A percentile compares a stretch with the other conserved stretches of the same genome.
These are phyloP conservation scores for Criorhina ranunculi DNA, from an alignment of 2,888 invertebrate species.

Conservation along the genomic window DNA sequence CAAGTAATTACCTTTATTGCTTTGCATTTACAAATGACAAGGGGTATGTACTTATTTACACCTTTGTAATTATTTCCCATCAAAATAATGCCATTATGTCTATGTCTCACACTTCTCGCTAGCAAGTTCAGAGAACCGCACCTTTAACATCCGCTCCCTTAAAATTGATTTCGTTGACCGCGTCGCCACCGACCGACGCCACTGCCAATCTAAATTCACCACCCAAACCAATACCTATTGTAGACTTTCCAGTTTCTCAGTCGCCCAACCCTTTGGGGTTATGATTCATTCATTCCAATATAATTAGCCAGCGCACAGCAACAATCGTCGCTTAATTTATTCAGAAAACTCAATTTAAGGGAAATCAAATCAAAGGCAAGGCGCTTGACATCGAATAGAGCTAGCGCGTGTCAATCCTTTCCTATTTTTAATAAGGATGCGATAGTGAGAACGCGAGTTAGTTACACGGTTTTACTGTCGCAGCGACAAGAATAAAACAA, in stretches of 20 bases:
- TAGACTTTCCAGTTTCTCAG: conserved; percentile 24
- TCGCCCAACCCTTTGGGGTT: conserved; percentile 58
- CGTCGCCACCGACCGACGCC: conserved; percentile 16
- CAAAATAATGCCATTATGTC: neutral
- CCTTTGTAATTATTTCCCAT: conserved; percentile 25
- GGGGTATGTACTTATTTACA: conserved; percentile 31
- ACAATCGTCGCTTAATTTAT: conserved; percentile 62
- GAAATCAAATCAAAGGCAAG: conserved; percentile 74
- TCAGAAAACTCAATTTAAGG: conserved; percentile 46
- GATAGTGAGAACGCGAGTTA: neutral
- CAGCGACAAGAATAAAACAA: conserved; percentile 6
- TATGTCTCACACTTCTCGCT: conserved; percentile 22
- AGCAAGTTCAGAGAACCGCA: conserved; percentile 58
- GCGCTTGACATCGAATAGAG: conserved; percentile 42
- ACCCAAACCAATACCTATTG: conserved; percentile 16
- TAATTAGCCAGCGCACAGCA: conserved; percentile 64
- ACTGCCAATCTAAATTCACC: conserved; percentile 18
- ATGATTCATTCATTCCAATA: conserved; percentile 64
- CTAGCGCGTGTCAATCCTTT: conserved; percentile 52
- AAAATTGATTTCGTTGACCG: conserved; percentile 51
- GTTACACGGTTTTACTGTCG: too few relatives aligned
- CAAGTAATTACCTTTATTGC: neutral
- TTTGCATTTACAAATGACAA: neutral
- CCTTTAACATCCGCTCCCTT: conserved; percentile 73
- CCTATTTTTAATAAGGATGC: neutral